Percentiles rank a stretch among this genome's conserved stretches.
These are phyloP conservation scores for Podotricha telesiphe DNA, from an alignment of 2,888 invertebrate genomes.

Conservation along the genomic window DNA sequence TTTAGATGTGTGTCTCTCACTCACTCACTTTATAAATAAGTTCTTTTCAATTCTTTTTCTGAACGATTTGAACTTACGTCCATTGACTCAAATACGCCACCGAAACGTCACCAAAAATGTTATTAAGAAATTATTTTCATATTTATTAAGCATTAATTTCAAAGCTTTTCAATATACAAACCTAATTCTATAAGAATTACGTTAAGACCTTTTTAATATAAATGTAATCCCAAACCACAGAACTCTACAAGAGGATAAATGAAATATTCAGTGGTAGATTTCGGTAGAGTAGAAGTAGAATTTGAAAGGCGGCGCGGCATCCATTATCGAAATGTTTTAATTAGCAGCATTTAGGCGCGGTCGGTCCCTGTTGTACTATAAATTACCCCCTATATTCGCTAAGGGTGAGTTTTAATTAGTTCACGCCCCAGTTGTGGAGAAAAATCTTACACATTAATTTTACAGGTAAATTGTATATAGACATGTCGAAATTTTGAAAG, in stretches of 20 bases:
- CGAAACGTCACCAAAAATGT: too few species aligned
- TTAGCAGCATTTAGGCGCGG: conserved; percentile 61
- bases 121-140: not conserved
- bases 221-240: conserved; percentile 23
- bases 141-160: not conserved
- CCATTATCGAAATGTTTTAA: conserved; percentile 65
- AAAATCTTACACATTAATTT: conserved; percentile 37
- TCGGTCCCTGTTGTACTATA: conserved; percentile 56
- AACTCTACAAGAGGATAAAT: conserved; percentile 23
- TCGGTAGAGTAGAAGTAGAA: conserved; percentile 40
- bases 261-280: conserved; percentile 40
- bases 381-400: conserved; percentile 55
- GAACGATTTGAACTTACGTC: too few species aligned
- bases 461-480: not conserved
- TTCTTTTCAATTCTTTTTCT: too few species aligned
- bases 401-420: conserved; percentile 51
- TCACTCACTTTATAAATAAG: too few species aligned
- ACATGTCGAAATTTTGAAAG: too few species aligned
- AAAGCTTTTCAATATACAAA: conserved; percentile 1
- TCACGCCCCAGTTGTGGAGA: conserved; percentile 41
- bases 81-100: too few species aligned
- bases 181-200: not conserved
- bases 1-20: too few species aligned
- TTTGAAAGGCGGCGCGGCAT: conserved; percentile 46
- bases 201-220: conserved; percentile 15